Conservation (phyloP, 2,113 vertebrate genomes). For the Pseudorectes ferrugineus region DNA sequence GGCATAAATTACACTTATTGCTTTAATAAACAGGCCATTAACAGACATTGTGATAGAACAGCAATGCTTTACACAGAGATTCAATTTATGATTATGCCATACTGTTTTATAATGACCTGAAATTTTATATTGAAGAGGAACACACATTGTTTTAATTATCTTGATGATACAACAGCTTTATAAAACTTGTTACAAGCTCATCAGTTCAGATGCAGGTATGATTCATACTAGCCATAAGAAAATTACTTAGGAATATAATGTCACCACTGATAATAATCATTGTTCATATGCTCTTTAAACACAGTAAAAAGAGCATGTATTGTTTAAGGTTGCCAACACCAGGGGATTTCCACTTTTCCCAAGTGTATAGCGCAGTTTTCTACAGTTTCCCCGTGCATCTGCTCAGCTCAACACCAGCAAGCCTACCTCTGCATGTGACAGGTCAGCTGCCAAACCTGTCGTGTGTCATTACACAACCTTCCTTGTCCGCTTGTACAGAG, state of each 20-base stretch:
- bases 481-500: accelerated
- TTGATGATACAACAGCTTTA: background rate
- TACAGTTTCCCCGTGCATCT: background rate
- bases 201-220: background rate
- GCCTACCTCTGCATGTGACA: background rate
- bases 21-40: constrained; percentile 3
- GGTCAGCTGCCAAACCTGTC: background rate
- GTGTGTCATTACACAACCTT: background rate
- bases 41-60: background rate
- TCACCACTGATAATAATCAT: background rate
- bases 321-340: background rate
- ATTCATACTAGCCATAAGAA: background rate
- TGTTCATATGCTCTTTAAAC: background rate
- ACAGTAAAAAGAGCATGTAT: background rate
- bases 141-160: background rate
- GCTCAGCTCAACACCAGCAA: background rate
- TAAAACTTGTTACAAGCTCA: background rate
- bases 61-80: background rate
- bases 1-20: background rate
- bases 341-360: background rate
- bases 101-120: background rate
- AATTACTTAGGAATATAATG: background rate
- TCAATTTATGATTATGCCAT: background rate
- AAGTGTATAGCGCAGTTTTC: background rate
- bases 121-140: background rate